phyloP scores from a whole-genome alignment of 2,797 vertebrate genomes.

The Poeciliopsis presidionis region DNA sequence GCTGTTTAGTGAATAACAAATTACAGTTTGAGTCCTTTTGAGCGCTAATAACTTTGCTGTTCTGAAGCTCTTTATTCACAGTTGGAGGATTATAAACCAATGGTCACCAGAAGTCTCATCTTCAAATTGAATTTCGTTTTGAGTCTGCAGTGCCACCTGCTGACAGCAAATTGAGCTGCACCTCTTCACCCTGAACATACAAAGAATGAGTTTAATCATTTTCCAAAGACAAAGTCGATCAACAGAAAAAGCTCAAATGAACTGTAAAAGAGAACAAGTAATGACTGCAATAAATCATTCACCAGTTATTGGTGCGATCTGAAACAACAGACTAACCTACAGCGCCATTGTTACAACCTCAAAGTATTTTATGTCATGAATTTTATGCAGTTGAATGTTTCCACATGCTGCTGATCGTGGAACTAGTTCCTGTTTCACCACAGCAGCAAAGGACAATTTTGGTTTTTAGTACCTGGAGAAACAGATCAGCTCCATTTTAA shows the following conservation, averaged over 20 bases:
- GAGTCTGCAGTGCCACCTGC: slow-evolving; percentile 5
- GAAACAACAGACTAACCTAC: background rate
- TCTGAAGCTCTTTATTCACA: background rate
- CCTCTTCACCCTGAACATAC: background rate
- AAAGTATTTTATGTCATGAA: background rate
- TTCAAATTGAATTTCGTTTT: background rate
- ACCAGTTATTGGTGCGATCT: background rate
- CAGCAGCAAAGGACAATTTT: background rate
- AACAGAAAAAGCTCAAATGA: background rate
- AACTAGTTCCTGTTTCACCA: background rate
- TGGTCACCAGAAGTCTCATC: background rate
- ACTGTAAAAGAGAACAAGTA: background rate
- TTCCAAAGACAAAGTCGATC: background rate
- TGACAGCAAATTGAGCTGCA: background rate
- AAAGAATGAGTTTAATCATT: background rate
- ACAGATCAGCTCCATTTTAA: background rate
- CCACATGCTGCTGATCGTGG: background rate
- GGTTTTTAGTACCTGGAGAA: background rate
- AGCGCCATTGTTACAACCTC: background rate
- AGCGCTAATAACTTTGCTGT: background rate
- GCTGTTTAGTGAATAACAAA: background rate
- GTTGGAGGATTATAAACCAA: background rate
- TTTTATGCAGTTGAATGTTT: background rate
- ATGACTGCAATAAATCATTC: background rate
- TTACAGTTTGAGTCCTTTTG: background rate